Percentiles rank a stretch among this genome's conserved stretches.
phyloP scores from a whole-genome alignment of 1,140 invertebrate species.

The Neodiprion virginianus region DNA sequence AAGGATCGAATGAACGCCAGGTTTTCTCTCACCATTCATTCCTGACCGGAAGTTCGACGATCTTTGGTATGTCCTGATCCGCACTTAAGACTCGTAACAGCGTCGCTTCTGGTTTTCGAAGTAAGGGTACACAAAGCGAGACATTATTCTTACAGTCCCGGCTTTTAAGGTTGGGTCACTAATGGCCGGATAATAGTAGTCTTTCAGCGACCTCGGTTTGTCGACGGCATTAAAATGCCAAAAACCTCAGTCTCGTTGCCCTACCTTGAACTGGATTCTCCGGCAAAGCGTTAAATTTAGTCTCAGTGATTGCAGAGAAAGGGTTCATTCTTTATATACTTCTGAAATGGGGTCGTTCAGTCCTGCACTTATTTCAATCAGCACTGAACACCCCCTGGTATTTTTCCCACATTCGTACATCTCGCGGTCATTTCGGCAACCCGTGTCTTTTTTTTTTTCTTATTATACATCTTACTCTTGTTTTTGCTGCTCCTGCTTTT shows the following conservation, averaged over 20 bases:
- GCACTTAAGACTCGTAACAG: background rate
- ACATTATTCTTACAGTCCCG: background rate
- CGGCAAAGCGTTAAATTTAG: background rate
- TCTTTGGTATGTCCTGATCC: background rate
- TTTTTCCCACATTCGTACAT: no score
- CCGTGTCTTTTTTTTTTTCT: no score
- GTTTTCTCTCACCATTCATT: background rate
- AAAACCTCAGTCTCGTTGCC: background rate
- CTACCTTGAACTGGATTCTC: background rate
- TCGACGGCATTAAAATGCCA: background rate
- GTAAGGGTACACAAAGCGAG: background rate
- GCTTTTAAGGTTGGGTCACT: constrained; percentile 4
- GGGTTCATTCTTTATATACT: no score
- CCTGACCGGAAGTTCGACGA: background rate
- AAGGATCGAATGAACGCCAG: background rate
- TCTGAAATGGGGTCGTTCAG: no score
- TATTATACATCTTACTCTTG: no score
- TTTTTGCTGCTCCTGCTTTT: background rate
- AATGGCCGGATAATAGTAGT: background rate
- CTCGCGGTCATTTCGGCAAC: no score
- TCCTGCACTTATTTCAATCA: no score
- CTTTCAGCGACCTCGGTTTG: background rate
- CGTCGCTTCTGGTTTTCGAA: background rate
- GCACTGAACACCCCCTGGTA: no score
- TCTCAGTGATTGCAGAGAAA: no score